A percentile compares a stretch with the other conserved stretches of the same genome.
Evolutionary conservation across 1,140 invertebrate genomes (phyloP).

Genomic region (Hesperophylax magnus): DNA sequence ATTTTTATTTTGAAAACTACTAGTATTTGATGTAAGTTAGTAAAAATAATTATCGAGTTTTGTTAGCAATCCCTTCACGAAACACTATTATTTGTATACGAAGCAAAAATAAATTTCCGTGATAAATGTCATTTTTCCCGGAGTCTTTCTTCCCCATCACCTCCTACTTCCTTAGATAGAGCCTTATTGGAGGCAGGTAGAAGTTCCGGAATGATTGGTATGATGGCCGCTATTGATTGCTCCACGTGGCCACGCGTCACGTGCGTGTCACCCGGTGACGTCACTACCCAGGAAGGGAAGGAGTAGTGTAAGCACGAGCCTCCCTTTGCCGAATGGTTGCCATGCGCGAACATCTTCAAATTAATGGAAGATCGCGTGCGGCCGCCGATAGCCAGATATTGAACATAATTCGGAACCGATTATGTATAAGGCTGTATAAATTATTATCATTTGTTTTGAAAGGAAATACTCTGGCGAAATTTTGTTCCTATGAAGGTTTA

Average conservation of each 20-base stretch:
- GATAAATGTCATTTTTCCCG: too few relatives aligned
- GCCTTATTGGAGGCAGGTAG: background rate
- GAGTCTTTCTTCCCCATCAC: too few relatives aligned
- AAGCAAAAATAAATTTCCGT: too few relatives aligned
- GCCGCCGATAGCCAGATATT: background rate
- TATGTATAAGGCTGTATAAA: background rate
- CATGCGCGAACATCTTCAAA: background rate
- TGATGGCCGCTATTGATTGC: slow-evolving; percentile 14
- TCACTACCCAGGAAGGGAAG: background rate
- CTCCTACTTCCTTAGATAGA: too few relatives aligned
- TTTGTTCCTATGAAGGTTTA: too few relatives aligned
- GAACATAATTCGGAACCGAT: background rate
- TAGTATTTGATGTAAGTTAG: too few relatives aligned
- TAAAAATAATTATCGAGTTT: too few relatives aligned
- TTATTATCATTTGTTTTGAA: background rate
- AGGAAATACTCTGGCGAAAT: background rate
- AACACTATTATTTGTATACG: too few relatives aligned
- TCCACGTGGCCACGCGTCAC: slow-evolving; percentile 35
- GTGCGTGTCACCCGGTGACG: slow-evolving; percentile 38
- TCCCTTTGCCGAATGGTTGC: background rate
- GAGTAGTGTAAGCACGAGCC: background rate
- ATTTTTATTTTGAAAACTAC: too few relatives aligned
- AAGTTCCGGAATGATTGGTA: background rate
- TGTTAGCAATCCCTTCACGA: too few relatives aligned
- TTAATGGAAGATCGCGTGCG: background rate